Conservation (phyloP, 2,113 vertebrate genomes). For the Calidris pugnax region DNA sequence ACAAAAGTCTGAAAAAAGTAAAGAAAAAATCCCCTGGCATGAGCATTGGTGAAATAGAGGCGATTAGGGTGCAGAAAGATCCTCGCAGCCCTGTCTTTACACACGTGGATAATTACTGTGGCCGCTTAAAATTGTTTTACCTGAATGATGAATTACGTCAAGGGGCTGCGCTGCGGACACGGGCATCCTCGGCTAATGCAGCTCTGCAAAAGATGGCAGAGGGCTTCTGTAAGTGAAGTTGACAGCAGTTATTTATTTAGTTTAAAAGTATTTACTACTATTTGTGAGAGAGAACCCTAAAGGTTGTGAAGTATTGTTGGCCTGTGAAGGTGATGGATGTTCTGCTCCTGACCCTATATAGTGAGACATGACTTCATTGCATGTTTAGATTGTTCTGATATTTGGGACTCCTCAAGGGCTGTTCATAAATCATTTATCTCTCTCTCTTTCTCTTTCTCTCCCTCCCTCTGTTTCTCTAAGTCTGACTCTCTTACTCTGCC, state of each 20-base stretch:
- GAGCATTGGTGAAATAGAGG: neutral
- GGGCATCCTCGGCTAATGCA: slow-evolving; percentile 51
- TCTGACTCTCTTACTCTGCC: slow-evolving; percentile 67
- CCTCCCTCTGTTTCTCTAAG: slow-evolving; percentile 62
- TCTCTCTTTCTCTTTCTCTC: slow-evolving; percentile 71
- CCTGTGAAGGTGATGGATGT: slow-evolving; percentile 83
- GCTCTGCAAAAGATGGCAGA: slow-evolving; percentile 73
- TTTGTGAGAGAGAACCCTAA: slow-evolving; percentile 79
- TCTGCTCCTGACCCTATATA: slow-evolving; percentile 80
- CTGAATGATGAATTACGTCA: neutral
- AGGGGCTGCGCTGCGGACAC: neutral
- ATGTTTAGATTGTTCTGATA: slow-evolving; percentile 87
- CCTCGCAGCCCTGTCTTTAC: neutral
- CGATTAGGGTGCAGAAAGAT: slow-evolving; percentile 8
- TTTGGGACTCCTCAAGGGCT: slow-evolving; percentile 84
- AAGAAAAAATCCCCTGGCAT: slow-evolving; percentile 27
- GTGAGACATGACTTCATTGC: slow-evolving; percentile 88
- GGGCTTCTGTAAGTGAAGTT: slow-evolving; percentile 77
- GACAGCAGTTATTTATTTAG: slow-evolving; percentile 83
- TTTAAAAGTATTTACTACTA: slow-evolving; percentile 85
- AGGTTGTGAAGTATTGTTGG: slow-evolving; percentile 83
- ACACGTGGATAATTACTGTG: neutral
- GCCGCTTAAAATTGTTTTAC: slow-evolving; percentile 48
- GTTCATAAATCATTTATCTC: slow-evolving; percentile 89
- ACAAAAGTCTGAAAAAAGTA: slow-evolving; percentile 30